Evolutionary conservation across 2,888 invertebrate genomes (phyloP).

Genomic region (Helleia helle): DNA sequence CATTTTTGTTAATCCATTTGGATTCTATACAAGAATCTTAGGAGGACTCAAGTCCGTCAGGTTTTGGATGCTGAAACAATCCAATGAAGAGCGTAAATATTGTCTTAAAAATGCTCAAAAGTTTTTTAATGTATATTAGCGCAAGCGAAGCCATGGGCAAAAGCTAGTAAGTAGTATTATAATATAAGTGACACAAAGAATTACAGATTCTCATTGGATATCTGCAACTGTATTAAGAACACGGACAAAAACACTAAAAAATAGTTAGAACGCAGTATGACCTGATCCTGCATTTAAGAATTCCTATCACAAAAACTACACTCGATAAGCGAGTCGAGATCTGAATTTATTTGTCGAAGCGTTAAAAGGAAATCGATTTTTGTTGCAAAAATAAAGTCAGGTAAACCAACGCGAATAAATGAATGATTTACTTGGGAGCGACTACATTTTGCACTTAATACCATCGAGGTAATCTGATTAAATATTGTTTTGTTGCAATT

Average conservation of each 20-base stretch:
- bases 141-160: too few species aligned
- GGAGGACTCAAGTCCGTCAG: too few species aligned
- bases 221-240: slow-evolving; percentile 12
- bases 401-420: slow-evolving; percentile 47
- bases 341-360: slow-evolving; percentile 29
- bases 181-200: background rate
- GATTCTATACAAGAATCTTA: too few species aligned
- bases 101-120: too few species aligned
- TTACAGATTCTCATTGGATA: background rate
- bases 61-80: too few species aligned
- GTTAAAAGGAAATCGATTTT: slow-evolving; percentile 30
- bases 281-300: slow-evolving; percentile 8
- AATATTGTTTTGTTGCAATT: slow-evolving; percentile 14
- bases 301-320: slow-evolving; percentile 7
- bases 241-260: slow-evolving; percentile 5
- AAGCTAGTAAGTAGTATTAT: too few species aligned
- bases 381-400: slow-evolving; percentile 58
- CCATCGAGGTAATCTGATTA: slow-evolving; percentile 38
- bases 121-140: too few species aligned
- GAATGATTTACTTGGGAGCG: slow-evolving; percentile 35
- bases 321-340: slow-evolving; percentile 25
- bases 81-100: too few species aligned
- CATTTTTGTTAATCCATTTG: too few species aligned
- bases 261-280: slow-evolving; percentile 1
- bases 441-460: slow-evolving; percentile 46